Conservation (phyloP, 2,888 invertebrate genomes). For the Anagyrus pseudococci region DNA sequence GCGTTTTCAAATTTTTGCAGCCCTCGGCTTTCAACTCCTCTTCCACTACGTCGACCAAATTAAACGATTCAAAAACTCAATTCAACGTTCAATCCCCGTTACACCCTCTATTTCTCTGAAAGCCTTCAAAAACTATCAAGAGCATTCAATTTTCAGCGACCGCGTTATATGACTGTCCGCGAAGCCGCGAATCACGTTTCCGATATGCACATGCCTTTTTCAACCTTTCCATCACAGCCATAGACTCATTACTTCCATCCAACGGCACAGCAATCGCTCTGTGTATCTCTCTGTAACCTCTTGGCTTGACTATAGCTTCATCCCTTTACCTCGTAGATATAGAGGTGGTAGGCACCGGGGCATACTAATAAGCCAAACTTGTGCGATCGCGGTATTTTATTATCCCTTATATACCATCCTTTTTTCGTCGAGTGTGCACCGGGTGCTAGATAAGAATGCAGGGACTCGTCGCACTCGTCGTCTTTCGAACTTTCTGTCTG, state of each 20-base stretch:
- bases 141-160: no score
- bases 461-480: neutral
- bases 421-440: neutral
- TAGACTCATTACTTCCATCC: neutral
- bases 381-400: neutral
- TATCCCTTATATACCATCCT: neutral
- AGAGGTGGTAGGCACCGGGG: neutral
- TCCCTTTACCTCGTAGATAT: neutral
- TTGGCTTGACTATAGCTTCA: neutral
- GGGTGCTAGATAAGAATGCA: slow-evolving; percentile 10
- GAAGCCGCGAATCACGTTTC: no score
- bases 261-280: neutral
- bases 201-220: no score
- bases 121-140: no score
- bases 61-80: no score
- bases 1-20: no score
- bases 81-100: no score
- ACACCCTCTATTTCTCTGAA: no score
- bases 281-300: neutral
- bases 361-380: slow-evolving; percentile 5
- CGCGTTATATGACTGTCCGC: no score
- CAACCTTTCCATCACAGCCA: no score
- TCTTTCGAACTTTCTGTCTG: neutral
- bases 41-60: no score
- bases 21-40: no score